Evolutionary conservation across 2,888 invertebrate genomes (phyloP).

Genomic region (Archaeoteleia sp.): DNA sequence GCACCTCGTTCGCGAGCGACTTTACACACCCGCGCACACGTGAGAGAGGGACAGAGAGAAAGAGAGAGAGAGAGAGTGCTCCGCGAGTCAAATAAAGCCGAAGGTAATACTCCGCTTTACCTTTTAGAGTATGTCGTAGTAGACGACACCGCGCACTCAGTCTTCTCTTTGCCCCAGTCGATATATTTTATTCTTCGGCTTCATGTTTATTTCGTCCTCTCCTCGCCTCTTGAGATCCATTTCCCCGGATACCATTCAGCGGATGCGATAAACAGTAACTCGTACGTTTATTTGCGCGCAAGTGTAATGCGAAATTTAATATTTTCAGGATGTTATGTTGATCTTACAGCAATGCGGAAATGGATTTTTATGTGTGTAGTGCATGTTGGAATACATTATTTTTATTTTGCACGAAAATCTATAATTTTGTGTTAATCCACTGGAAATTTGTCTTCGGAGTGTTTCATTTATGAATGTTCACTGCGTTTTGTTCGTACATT

Average conservation of each 20-base stretch:
- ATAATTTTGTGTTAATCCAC: constrained; percentile 21
- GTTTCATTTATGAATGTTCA: too few species aligned
- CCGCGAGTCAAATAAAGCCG: constrained; percentile 45
- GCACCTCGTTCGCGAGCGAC: constrained; percentile 38
- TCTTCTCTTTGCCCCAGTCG: constrained; percentile 28
- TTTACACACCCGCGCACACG: constrained; percentile 27
- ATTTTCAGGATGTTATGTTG: constrained; percentile 18
- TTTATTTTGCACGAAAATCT: constrained; percentile 2
- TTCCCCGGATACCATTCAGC: constrained; percentile 26
- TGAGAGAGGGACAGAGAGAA: constrained; percentile 9
- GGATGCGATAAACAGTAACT: constrained; percentile 34
- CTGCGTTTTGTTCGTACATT: too few species aligned
- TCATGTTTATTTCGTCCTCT: constrained; percentile 33
- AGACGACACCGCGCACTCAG: constrained; percentile 34
- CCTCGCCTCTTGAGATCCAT: constrained; percentile 21
- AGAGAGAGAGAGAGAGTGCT: constrained; percentile 7
- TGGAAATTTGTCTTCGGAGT: constrained; percentile 14
- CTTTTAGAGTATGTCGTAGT: constrained; percentile 37
- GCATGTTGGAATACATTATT: neutral
- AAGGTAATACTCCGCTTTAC: constrained; percentile 42
- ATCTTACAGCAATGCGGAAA: constrained; percentile 3
- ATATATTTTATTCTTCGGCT: constrained; percentile 38
- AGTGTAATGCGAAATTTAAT: constrained; percentile 28
- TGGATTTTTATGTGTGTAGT: constrained; percentile 4
- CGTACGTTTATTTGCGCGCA: constrained; percentile 15